Evolutionary conservation across 2,113 vertebrate genomes (phyloP), one percentile per base, ranked within the genome.

Genomic region (Channa maculata): DNA sequence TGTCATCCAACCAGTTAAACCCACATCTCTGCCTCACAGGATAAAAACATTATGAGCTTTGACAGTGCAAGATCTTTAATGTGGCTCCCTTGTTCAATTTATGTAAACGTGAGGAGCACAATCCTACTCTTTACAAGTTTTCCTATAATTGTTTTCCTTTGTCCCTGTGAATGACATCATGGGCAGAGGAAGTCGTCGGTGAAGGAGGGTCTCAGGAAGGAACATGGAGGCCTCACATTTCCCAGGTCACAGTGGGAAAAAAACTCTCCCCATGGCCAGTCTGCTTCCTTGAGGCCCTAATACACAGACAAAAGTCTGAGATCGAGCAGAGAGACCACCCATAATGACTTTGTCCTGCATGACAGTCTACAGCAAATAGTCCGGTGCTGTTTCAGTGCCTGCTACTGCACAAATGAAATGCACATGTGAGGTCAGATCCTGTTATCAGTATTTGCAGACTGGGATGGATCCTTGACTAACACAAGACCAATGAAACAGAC

Each of bases 151-250:
- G 8, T 43, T 65, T 68, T 50, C 68, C 72, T 55, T 50, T 86
- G 72, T 53, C 33, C 33, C 14, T 11, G 34, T 0, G 0, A 71
- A 41, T 43, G 45, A 79, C 45, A 51, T 76, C 83, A 80, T 8
- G 33, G 61, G 1, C 55, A 63, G 55, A 79, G 85, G 87, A 92
- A 87, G 45, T 44, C n/a, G 63, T 1, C 59, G 62, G 2, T 13
- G 55, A 49, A 59, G 39, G 50, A 78, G 34, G 81, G 81, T 65
- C 71, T 86, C 82, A 88, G 87, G 87, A 92, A 91, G 80, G 67
- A 75, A 74, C 64, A 24, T 0, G 9, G 39, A 65, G 60, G 65
- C 44, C 70, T 69, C 55, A 48, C 37, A 71, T 65, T 82, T 92
- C 76, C 81, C 57, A 75, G 39, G 51, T 41, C 53, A 65, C 1